Evolutionary conservation across 2,797 vertebrate genomes (phyloP), one percentile per base, ranked within the genome.

Genomic region (Pseudotriccus pelzelni): DNA sequence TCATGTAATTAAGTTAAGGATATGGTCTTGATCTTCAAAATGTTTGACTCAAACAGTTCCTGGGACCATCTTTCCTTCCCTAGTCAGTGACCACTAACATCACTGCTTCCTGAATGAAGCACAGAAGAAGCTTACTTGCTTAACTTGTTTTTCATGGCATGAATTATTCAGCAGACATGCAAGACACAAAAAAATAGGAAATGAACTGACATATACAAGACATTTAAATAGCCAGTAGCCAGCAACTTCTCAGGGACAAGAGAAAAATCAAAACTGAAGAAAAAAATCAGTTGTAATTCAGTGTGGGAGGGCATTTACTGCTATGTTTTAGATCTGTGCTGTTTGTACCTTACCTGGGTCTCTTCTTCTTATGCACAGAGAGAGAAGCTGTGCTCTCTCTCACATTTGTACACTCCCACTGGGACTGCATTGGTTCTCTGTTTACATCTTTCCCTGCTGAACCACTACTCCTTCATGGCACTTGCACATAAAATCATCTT

Each of bases 1-100:
- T 79, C 84, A 66, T 82, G 68, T 59, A 95, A 95, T 90, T 94
- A 91, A 75, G 58, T 95, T 87, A 90, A 90, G 70, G n/a, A 77
- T 93, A 67, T 94, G 83, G 27, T 94, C 59, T 86, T 90, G 80
- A 64, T 93, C 93, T 90, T 86, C 80, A 86, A 92, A 94, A 52
- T 49, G n/a, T 53, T 94, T 81, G 74, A 25, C 58, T 84, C 10
- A 36, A 88, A 81, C 34, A 3, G 1, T 81, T 95, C 60, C 70
- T 81, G 63, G 63, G 69, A 88, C 23, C 0, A 6, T 84, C 55
- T 60, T 86, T 91, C 32, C 41, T 76, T 86, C 47, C 34, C 59
- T 53, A 79, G 16, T 14, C 37, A 59, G 67, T 82, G 87, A 76
- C 59, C 69, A 81, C 69, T 89, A 89, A 52, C 39, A 84, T 88